These are phyloP conservation scores for Actinia equina DNA, from an alignment of 64 coral and sea anemone species.

Conservation along the genomic window DNA sequence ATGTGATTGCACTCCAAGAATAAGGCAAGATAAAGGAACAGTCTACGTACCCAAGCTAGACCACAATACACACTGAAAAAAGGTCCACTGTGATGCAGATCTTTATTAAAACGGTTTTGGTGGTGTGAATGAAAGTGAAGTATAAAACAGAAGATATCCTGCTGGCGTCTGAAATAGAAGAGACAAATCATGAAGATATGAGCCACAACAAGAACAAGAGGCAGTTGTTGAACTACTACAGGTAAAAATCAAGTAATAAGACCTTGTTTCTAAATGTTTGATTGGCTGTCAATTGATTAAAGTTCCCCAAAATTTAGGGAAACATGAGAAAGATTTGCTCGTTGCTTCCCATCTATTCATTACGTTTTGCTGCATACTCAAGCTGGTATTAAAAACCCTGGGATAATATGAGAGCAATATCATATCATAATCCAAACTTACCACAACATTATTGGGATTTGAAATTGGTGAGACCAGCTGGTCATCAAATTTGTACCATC, in stretches of 20 bases:
- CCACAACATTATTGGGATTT: constrained; percentile 62
- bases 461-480: constrained; percentile 75
- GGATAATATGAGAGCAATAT: neutral
- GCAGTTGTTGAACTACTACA: neutral
- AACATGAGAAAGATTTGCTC: no score
- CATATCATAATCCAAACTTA: neutral
- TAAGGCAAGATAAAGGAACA: no score
- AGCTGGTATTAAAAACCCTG: no score
- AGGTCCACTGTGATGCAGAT: no score
- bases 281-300: no score
- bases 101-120: constrained; percentile 39
- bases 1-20: no score
- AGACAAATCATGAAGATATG: neutral
- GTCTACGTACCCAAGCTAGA: no score
- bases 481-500: constrained; percentile 97
- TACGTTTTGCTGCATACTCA: no score
- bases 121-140: constrained; percentile 71
- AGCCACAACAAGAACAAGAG: neutral
- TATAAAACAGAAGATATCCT: constrained; percentile 90
- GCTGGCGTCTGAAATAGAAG: constrained; percentile 74
- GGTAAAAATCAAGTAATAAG: no score
- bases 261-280: no score
- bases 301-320: no score
- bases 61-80: neutral
- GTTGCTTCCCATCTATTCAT: no score